These are phyloP conservation scores for Lasioglossum albipes DNA, from an alignment of 1,140 invertebrate genomes.

Conservation along the genomic window DNA sequence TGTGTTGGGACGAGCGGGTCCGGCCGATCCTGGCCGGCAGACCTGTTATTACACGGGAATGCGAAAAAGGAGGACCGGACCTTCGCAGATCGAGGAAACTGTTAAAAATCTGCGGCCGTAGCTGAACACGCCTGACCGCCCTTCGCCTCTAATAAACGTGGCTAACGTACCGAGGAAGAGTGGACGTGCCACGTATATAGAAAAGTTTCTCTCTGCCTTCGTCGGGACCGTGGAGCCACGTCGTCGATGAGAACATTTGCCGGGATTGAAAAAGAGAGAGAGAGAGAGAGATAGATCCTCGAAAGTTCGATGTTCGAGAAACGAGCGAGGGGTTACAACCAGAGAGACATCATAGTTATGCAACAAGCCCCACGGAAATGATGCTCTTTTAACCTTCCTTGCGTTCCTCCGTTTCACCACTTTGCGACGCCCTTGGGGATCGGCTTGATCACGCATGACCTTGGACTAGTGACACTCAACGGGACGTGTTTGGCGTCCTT, in stretches of 20 bases:
- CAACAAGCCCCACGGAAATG: neutral
- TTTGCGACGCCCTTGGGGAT: neutral
- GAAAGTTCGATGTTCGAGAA: neutral
- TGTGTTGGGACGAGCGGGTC: constrained; percentile 61
- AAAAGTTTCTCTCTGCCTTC: constrained; percentile 10
- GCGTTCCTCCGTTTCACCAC: too few species aligned
- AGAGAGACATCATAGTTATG: neutral
- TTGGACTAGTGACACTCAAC: neutral
- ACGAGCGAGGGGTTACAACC: neutral
- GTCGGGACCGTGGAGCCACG: constrained; percentile 5
- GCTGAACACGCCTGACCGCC: constrained; percentile 47
- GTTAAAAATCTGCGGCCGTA: constrained; percentile 56
- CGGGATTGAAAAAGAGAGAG: too few species aligned
- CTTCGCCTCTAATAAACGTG: constrained; percentile 62
- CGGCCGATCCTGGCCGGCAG: constrained; percentile 57
- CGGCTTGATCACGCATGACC: neutral
- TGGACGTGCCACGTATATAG: constrained; percentile 38
- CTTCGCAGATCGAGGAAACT: constrained; percentile 64
- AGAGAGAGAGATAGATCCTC: neutral
- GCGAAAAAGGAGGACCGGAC: constrained; percentile 66
- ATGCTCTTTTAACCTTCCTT: neutral
- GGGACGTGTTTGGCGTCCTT: neutral
- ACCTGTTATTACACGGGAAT: constrained; percentile 70
- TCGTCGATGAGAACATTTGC: constrained; percentile 37
- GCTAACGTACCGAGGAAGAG: constrained; percentile 40